Evolutionary conservation across 1,140 invertebrate species (phyloP).

Genomic region (Goniozus legneri): DNA sequence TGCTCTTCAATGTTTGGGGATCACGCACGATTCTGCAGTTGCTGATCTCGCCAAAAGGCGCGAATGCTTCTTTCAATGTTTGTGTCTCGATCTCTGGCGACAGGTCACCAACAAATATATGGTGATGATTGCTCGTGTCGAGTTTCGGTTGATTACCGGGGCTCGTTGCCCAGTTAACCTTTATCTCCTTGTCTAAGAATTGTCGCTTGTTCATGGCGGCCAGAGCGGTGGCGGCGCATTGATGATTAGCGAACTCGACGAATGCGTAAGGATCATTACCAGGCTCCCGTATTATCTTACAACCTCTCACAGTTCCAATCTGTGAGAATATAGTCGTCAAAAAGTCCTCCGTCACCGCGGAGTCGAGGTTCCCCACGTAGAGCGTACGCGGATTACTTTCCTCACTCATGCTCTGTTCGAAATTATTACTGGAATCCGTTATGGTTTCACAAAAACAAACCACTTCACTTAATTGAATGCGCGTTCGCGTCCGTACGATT

Average conservation of each 20-base stretch:
- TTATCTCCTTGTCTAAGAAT: conserved; percentile 98
- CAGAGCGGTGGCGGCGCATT: conserved; percentile 87
- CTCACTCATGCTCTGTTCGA: conserved; percentile 60
- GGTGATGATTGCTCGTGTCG: conserved; percentile 97
- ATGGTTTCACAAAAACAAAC: conserved; percentile 13
- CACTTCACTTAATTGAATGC: conserved; percentile 17
- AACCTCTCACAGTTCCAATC: conserved; percentile 94
- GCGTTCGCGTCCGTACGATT: background rate
- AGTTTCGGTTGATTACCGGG: conserved; percentile 96
- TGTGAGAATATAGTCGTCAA: conserved; percentile 90
- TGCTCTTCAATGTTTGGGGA: conserved; percentile 97
- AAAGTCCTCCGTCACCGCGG: conserved; percentile 88
- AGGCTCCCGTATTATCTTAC: conserved; percentile 96
- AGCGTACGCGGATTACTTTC: conserved; percentile 84
- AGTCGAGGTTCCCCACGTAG: conserved; percentile 96
- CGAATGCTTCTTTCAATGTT: conserved; percentile 93
- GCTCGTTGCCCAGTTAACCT: conserved; percentile 98
- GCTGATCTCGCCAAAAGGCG: conserved; percentile 97
- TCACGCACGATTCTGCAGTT: conserved; percentile 98
- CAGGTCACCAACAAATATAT: conserved; percentile 99
- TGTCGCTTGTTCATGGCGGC: conserved; percentile 96
- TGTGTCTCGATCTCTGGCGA: conserved; percentile 99
- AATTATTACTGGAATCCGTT: too few relatives aligned
- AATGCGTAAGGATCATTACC: conserved; percentile 98
- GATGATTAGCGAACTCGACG: conserved; percentile 93